Evolutionary conservation across 2,113 vertebrate species (phyloP).

Genomic region (Phyllopteryx taeniolatus): DNA sequence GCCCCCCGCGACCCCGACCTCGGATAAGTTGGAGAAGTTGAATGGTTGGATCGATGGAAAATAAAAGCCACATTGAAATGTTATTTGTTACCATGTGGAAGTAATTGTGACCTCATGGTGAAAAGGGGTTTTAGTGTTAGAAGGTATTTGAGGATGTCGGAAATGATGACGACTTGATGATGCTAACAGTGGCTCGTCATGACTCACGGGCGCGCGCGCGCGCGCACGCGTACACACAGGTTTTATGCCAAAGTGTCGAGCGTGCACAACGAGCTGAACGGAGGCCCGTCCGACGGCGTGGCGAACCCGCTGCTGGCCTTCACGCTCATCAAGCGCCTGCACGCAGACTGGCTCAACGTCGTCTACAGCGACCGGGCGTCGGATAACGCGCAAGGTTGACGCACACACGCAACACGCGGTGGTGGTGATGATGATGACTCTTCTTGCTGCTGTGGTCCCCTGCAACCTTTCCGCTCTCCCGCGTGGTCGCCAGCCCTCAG

Average conservation of each 20-base stretch:
- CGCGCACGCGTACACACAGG: constrained; percentile 56
- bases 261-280: constrained; percentile 70
- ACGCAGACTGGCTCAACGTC: constrained; percentile 86
- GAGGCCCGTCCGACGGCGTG: constrained; percentile 61
- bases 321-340: constrained; percentile 88
- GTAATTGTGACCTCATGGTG: too few species aligned
- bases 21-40: too few species aligned
- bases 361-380: constrained; percentile 79
- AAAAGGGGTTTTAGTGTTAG: too few species aligned
- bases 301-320: constrained; percentile 86
- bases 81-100: too few species aligned
- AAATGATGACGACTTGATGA: too few species aligned
- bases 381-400: constrained; percentile 79
- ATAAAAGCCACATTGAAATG: too few species aligned
- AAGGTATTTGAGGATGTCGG: too few species aligned
- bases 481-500: constrained; percentile 75
- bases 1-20: too few species aligned
- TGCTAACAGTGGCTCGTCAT: too few species aligned
- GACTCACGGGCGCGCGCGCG: too few species aligned
- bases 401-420: background rate
- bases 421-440: constrained; percentile 38
- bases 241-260: constrained; percentile 84
- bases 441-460: constrained; percentile 16
- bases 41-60: too few species aligned
- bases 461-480: constrained; percentile 31